A percentile compares a stretch with the other conserved stretches of the same genome.
Evolutionary conservation across 2,888 invertebrate species (phyloP).

Genomic region (Tupiocoris notatus): DNA sequence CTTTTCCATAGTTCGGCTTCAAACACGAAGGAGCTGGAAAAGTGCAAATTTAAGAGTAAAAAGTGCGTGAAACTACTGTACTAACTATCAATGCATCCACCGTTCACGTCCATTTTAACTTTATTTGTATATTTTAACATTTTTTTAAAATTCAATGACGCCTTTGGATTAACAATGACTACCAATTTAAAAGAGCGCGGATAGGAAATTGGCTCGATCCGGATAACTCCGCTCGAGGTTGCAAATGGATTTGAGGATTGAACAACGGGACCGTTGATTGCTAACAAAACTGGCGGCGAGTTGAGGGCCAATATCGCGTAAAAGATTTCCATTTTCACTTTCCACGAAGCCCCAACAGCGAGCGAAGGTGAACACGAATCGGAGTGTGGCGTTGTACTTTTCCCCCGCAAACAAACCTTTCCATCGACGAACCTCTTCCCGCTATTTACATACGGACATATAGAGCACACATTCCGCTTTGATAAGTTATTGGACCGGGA

Average conservation of each 20-base stretch:
- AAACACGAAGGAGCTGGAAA: no score
- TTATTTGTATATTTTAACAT: no score
- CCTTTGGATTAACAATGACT: no score
- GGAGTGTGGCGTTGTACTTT: background rate
- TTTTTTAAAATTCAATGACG: no score
- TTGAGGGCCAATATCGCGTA: constrained; percentile 37
- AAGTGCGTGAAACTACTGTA: no score
- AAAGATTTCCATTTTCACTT: constrained; percentile 42
- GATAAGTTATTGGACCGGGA: constrained; percentile 22
- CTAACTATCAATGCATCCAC: no score
- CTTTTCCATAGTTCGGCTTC: no score
- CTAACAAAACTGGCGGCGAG: background rate
- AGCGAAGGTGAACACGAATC: background rate
- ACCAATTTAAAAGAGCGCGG: no score
- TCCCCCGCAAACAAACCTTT: constrained; percentile 16
- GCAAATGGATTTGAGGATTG: background rate
- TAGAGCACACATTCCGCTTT: constrained; percentile 32
- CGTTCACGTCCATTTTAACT: no score
- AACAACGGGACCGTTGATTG: background rate
- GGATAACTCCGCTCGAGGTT: no score
- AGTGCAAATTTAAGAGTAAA: no score
- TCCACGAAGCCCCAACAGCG: background rate
- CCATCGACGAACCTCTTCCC: background rate
- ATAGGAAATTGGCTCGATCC: no score
- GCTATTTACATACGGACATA: constrained; percentile 39